phyloP scores from a whole-genome alignment of 2,888 invertebrate genomes.

The Deroplatys truncata region DNA sequence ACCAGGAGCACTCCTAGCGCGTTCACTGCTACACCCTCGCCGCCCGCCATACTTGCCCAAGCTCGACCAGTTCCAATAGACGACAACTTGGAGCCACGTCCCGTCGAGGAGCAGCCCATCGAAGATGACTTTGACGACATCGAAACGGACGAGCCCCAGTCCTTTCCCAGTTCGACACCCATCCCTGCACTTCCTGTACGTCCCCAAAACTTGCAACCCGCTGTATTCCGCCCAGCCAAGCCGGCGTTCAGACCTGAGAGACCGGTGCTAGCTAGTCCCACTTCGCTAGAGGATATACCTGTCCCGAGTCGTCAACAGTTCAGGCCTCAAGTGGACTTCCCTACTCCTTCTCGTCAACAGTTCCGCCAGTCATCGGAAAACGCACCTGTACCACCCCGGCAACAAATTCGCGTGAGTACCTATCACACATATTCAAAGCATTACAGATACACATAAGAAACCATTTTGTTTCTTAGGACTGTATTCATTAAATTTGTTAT shows the following conservation, averaged over 20 bases:
- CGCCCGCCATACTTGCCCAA: constrained; percentile 12
- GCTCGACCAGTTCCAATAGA: constrained; percentile 35
- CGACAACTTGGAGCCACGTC: constrained; percentile 44
- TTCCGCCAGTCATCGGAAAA: background rate
- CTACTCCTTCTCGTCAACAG: background rate
- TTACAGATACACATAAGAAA: too few relatives aligned
- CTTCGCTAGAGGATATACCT: background rate
- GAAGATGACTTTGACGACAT: constrained; percentile 57
- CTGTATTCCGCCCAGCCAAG: constrained; percentile 21
- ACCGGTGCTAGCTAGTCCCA: background rate
- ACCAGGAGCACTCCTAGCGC: background rate
- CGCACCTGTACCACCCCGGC: background rate
- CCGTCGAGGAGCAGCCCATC: constrained; percentile 36
- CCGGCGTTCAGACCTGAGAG: constrained; percentile 24
- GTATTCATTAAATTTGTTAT: too few relatives aligned
- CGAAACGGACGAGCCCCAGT: constrained; percentile 45
- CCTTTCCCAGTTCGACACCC: constrained; percentile 40
- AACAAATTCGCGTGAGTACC: background rate
- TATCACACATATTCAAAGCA: background rate
- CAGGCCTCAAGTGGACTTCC: background rate
- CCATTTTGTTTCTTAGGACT: too few relatives aligned
- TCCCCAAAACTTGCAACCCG: constrained; percentile 16
- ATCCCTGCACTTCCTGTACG: constrained; percentile 22
- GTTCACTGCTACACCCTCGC: constrained; percentile 3
- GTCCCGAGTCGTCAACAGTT: constrained; percentile 20